Percentiles rank a stretch among this genome's conserved stretches.
These are phyloP conservation scores for Onthophagus taurus DNA, from an alignment of 1,140 invertebrate species.

Conservation along the genomic window DNA sequence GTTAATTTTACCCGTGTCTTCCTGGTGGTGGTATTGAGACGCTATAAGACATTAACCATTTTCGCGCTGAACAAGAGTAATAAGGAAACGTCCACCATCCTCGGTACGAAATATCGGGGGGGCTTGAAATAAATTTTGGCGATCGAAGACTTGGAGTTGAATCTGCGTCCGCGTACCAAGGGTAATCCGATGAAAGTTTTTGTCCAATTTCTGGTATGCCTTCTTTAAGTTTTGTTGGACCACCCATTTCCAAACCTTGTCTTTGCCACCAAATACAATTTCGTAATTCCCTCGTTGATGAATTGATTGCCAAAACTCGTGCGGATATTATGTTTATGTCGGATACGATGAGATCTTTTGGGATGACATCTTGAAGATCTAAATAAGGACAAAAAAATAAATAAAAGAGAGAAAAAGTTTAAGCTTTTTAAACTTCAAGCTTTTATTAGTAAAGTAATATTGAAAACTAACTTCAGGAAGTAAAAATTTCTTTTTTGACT, in stretches of 20 bases:
- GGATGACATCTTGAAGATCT: slow-evolving; percentile 49
- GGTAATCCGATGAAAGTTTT: slow-evolving; percentile 42
- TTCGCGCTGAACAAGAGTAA: slow-evolving; percentile 58
- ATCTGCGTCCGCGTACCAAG: slow-evolving; percentile 48
- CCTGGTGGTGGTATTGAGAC: slow-evolving; percentile 55
- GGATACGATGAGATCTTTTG: slow-evolving; percentile 46
- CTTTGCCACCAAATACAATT: slow-evolving; percentile 49
- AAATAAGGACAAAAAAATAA: slow-evolving; percentile 16
- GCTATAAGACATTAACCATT: slow-evolving; percentile 71
- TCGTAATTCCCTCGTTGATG: slow-evolving; percentile 47
- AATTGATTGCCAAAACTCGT: slow-evolving; percentile 49
- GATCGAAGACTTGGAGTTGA: slow-evolving; percentile 45
- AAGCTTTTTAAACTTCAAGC: no score
- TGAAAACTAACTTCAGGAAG: no score
- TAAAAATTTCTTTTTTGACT: no score
- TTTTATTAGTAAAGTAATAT: no score
- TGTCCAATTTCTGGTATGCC: slow-evolving; percentile 42
- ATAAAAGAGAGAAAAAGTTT: neutral
- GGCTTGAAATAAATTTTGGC: slow-evolving; percentile 60
- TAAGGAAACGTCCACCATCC: slow-evolving; percentile 77
- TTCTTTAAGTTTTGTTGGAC: slow-evolving; percentile 40
- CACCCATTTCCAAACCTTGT: slow-evolving; percentile 40
- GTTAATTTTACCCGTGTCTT: slow-evolving; percentile 42
- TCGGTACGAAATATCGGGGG: slow-evolving; percentile 52
- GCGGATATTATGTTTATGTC: slow-evolving; percentile 46